Base-by-base conservation (phyloP, 2,888 invertebrate species). In the Stomorhina lunata region DNA sequence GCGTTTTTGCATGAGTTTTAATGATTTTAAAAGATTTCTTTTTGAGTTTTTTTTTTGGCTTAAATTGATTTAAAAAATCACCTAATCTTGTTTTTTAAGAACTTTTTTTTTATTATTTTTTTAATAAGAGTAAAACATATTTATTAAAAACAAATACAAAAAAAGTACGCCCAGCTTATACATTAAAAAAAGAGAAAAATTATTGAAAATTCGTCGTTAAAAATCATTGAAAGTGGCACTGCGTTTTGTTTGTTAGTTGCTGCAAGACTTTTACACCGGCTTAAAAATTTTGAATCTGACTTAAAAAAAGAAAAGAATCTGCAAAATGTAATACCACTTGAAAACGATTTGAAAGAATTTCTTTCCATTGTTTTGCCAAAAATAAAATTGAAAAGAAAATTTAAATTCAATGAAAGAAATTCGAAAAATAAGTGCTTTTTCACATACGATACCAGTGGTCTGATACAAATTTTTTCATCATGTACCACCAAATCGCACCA, bases 361-460 rank as follows among this genome's bases (percentile, higher is more conserved):
- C 82, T 82, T 82, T 75, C 75, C 27, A 82, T 82, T 82, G 80
- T 83, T 77, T 80, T 83, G 1, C 9, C 12, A 43, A 72, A 68
- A n/a, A 40, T 2, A 50, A 34, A 25, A 32, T 55, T 15, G 22
- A 73, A 40, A 65, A 66, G 43, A 65, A 63, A 77, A n/a, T n/a
- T n/a, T n/a, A n/a, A 84, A 83, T 80, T 77, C 80, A 85, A 77
- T 79, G 81, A 85, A 84, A 80, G 78, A 69, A 83, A 84, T 81
- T 76, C 63, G 29, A 69, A 79, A 84, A 77, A 80, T 84, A 86
- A 88, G 91, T 91, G 91, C 91, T 91, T 91, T 91, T 91, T 91
- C 91, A 91, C 91, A 91, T 91, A 91, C 91, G 91, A 90, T 89
- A 88, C 91, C 91, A 91, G 89, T 90, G 91, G 88, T 91, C 91